phyloP scores from a whole-genome alignment of 2,113 vertebrate genomes.

The Campylomormyrus tamandua region DNA sequence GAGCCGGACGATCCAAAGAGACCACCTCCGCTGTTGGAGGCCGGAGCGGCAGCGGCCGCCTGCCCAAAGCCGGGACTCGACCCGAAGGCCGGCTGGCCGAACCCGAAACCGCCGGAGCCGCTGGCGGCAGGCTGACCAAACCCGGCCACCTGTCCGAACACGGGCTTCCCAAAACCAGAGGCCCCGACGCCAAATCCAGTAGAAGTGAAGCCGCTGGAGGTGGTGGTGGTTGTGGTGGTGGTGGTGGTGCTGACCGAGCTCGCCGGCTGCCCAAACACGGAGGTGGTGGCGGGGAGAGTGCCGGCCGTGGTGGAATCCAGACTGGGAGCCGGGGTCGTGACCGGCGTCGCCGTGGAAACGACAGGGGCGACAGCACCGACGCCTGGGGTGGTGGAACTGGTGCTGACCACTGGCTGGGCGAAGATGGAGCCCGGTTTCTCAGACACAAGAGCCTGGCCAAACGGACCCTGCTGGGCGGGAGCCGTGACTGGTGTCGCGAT shows the following conservation, averaged over 20 bases:
- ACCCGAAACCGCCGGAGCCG: constrained; percentile 61
- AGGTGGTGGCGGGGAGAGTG: constrained; percentile 23
- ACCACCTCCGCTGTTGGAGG: constrained; percentile 43
- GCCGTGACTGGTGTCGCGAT: background rate
- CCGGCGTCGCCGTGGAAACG: constrained; percentile 35
- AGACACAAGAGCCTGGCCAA: constrained; percentile 52
- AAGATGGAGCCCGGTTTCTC: constrained; percentile 61
- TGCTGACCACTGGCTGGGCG: constrained; percentile 38
- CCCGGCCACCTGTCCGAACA: constrained; percentile 25
- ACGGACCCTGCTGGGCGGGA: constrained; percentile 24
- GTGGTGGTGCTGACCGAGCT: constrained; percentile 23
- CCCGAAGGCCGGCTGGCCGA: constrained; percentile 61
- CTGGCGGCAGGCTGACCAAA: constrained; percentile 68
- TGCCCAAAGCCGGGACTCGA: constrained; percentile 65
- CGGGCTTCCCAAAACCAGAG: constrained; percentile 4
- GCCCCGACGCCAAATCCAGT: constrained; percentile 53
- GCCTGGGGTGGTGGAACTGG: constrained; percentile 37
- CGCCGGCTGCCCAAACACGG: constrained; percentile 52
- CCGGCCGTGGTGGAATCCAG: constrained; percentile 40
- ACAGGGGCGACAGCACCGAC: constrained; percentile 25
- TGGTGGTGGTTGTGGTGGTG: background rate
- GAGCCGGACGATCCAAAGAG: constrained; percentile 65
- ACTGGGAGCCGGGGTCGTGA: constrained; percentile 9
- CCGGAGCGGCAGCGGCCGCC: constrained; percentile 48
- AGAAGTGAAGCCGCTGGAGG: constrained; percentile 38